Evolutionary conservation across 2,888 invertebrate genomes (phyloP).

Genomic region (Mimachlamys varia): DNA sequence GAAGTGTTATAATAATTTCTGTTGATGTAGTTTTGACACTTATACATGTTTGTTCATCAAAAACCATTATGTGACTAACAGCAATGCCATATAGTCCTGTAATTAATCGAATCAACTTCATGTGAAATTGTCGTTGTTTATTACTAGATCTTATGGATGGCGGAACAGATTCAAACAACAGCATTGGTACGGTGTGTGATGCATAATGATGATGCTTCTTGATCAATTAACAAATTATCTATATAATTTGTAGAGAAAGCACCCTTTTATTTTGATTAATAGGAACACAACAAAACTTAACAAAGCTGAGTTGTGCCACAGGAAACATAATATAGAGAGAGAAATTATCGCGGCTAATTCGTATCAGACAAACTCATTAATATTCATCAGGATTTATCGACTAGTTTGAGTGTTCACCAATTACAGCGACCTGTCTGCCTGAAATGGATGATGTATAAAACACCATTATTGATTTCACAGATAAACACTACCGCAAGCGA

Average conservation of each 20-base stretch:
- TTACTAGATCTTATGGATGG: background rate
- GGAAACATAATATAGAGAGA: slow-evolving; percentile 10
- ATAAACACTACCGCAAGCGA: background rate
- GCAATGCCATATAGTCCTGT: too few relatives aligned
- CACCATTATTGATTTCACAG: background rate
- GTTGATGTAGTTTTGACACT: too few relatives aligned
- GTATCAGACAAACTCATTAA: slow-evolving; percentile 26
- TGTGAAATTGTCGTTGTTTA: background rate
- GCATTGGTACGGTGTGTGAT: background rate
- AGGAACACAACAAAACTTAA: background rate
- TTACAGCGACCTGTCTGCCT: background rate
- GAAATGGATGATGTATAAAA: background rate
- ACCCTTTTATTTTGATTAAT: slow-evolving; percentile 19
- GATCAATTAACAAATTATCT: background rate
- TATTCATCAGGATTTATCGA: background rate
- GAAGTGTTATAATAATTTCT: too few relatives aligned
- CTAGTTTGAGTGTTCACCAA: background rate
- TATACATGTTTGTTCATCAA: too few relatives aligned
- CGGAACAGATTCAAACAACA: background rate
- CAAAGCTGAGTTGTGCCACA: background rate
- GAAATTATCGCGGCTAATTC: background rate
- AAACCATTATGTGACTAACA: too few relatives aligned
- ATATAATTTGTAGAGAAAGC: slow-evolving; percentile 6
- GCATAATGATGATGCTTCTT: background rate
- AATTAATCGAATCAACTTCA: too few relatives aligned